Evolutionary conservation across 2,888 invertebrate species (phyloP), one percentile per base, ranked within the genome.

Genomic region (Notodonta ziczac): DNA sequence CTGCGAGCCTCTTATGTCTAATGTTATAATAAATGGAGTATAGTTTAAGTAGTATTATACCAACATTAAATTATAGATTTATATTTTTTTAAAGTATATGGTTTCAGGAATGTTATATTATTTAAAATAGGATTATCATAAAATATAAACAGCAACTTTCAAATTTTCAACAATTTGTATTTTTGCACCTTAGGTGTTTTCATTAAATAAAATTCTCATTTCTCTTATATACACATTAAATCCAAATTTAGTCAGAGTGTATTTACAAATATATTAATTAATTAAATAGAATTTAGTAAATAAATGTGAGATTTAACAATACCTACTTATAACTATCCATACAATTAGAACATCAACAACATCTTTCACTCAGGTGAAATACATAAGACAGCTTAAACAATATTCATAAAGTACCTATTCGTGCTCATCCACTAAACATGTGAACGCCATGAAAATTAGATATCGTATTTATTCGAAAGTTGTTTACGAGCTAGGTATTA

Each of bases 211-310:
- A 93, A 91, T 87, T 80, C 82, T 86, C 81, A 84, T 88, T 90
- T 87, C 85, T 91, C 88, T 91, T 93, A 93, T 93, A 93, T 94
- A 94, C 93, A 94, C 91, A 93, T 90, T 93, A 93, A 89, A 92
- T 91, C 85, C 85, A 91, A 93, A 91, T 92, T 90, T 93, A 90
- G 91, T 93, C 86, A 84, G 86, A 90, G 94, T 94, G 94, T 94
- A 94, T 94, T 94, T 94, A 94, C 94, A 94, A 94, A 94, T 94
- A 93, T 93, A 93, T 93, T 91, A 90, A 91, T 93, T 93, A 90
- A 93, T 93, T 93, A 90, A 93, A 93, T 93, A 93, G 90, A 91
- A 91, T 93, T 93, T 93, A 93, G 93, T 93, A 93, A 93, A 93
- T 93, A 93, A 93, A n/a, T n/a, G 93, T 92, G 93, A 91, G 88